Evolutionary conservation across 2,888 invertebrate species (phyloP).

Genomic region (Watsonalla cultraria): DNA sequence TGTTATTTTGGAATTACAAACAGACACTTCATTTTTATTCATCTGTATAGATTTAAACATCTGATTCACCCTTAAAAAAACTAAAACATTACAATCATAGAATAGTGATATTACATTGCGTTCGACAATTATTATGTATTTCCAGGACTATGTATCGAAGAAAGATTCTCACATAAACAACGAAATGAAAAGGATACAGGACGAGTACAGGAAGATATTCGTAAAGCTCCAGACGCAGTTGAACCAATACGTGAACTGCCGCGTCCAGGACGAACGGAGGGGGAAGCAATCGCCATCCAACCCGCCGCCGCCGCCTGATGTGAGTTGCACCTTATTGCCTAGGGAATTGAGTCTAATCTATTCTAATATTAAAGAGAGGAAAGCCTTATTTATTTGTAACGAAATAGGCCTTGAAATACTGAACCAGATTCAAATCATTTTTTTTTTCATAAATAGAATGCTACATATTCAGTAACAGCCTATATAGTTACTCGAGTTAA

Average conservation of each 20-base stretch:
- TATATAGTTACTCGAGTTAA: too few species aligned
- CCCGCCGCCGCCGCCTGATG: constrained; percentile 42
- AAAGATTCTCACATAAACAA: constrained; percentile 81
- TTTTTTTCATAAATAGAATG: too few species aligned
- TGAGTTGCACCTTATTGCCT: constrained; percentile 23
- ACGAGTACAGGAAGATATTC: constrained; percentile 79
- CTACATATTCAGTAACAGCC: too few species aligned
- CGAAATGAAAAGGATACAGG: constrained; percentile 81
- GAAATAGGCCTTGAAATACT: too few species aligned
- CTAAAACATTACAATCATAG: too few species aligned
- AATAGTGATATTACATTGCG: not conserved
- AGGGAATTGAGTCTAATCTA: too few species aligned
- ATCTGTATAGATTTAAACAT: too few species aligned
- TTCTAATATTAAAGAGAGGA: too few species aligned
- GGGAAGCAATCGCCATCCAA: constrained; percentile 32
- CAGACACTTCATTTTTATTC: too few species aligned
- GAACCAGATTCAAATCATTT: too few species aligned
- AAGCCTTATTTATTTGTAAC: too few species aligned
- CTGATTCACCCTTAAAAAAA: not conserved
- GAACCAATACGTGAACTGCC: constrained; percentile 61
- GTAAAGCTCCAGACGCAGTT: constrained; percentile 74
- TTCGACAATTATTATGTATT: constrained; percentile 1
- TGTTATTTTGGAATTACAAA: too few species aligned
- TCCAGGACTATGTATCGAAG: constrained; percentile 80
- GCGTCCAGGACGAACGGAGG: constrained; percentile 59